Evolutionary conservation across 2,888 invertebrate species (phyloP), one percentile per base, ranked within the genome.

Genomic region (Stenodera caucasica): DNA sequence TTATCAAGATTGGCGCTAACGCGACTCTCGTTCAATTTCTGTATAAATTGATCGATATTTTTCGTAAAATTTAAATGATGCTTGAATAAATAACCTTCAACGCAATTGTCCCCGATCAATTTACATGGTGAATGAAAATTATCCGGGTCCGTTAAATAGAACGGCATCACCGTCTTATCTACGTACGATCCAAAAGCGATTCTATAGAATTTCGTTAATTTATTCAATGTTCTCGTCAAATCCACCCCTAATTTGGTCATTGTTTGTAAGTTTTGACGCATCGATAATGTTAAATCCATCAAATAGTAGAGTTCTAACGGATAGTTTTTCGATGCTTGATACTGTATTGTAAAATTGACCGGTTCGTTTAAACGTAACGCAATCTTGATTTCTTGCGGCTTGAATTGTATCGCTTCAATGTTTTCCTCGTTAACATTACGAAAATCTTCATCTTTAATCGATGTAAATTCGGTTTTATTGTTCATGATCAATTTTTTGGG

Each of bases 271-370:
- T 95, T 94, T 68, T 92, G 90, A 73, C 85, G 85, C 96, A 96
- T 96, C 1, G 94, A 92, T 83, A 90, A 89, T 1, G 95, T 94
- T 59, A 95, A 82, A 78, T 96, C 96, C 91, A 96, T 94, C 69
- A 96, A 82, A 74, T 92, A 94, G 80, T 96, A 96, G 45, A 96
- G 82, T 77, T 96, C 96, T 45, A 96, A 83, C 7, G 90, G 90
- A 74, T 94, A 94, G 78, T 96, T 92, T 77, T 88, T 87, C 9
- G 94, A 92, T 54, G 92, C 89, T 55, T 89, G 83, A 73, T 88
- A 91, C n/a, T 83, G 81, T 66, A 91, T 83, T 65, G 84, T 82
- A 49, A 91, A 78, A 66, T 82, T 85, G 69, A 84, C 81, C 0
- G 86, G 84, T 18, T 58, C 49, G 23, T 65, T 72, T 72, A 65